Evolutionary conservation across 2,888 invertebrate genomes (phyloP), one percentile per base, ranked within the genome.

Genomic region (Drosophila nr. perissopoda): DNA sequence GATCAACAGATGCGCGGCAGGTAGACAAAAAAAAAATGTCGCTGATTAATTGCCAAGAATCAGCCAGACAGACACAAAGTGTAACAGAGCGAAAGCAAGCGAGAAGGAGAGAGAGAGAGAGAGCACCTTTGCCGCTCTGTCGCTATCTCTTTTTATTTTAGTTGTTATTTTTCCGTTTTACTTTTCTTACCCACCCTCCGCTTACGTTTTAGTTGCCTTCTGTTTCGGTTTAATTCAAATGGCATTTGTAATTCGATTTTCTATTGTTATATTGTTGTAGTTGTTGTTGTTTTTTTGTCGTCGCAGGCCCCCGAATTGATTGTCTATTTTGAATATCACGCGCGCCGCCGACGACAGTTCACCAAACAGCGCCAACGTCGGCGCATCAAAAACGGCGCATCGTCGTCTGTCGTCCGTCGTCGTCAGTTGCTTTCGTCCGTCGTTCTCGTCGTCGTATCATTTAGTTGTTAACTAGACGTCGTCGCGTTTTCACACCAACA

Each of bases 251-350:
- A 88, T 89, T 85, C 86, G 90, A 86, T 85, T 85, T 75, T 83
- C 71, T 73, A 82, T 87, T 89, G 82, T 81, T 72, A 68, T 63
- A 70, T 77, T 70, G 53, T 67, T 62, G 77, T 85, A 80, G 70
- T 79, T 82, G 76, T 83, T 83, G 74, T 89, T 46, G 4, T 46
- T 46, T 46, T 87, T 66, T 79, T 84, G 89, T 84, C 80, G 83
- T 88, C 87, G 83, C 83, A 88, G 88, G 86, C 86, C 70, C 65
- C 65, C 81, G 69, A 89, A 84, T 85, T 82, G 85, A 86, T 86
- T 86, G 85, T 89, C 85, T 86, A 86, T 88, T 89, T 89, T 86
- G 74, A 88, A 88, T 89, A 85, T 78, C 78, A 78, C 83, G 85
- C 80, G 79, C 76, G 75, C 63, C 79, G 61, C 48, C 77, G 76